Evolutionary conservation across 2,797 vertebrate genomes (phyloP).

Genomic region (Danio choprae): DNA sequence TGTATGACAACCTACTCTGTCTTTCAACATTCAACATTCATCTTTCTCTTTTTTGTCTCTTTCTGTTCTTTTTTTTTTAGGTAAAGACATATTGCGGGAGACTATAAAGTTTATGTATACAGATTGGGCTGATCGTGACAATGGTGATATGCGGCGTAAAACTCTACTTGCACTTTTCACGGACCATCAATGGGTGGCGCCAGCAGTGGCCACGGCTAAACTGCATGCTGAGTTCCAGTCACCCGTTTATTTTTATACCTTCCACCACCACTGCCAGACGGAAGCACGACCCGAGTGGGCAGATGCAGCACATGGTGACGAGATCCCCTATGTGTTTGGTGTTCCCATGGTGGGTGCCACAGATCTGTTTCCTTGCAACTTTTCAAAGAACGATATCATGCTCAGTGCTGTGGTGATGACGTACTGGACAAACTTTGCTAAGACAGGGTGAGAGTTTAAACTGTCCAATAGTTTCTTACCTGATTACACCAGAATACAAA

Average conservation of each 20-base stretch:
- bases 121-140: constrained; percentile 96
- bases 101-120: constrained; percentile 99
- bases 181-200: constrained; percentile 97
- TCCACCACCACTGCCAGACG: constrained; percentile 98
- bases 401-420: constrained; percentile 97
- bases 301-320: constrained; percentile 93
- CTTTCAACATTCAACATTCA: constrained; percentile 19
- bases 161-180: constrained; percentile 94
- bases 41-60: constrained; percentile 3
- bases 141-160: constrained; percentile 93
- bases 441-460: constrained; percentile 83
- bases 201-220: constrained; percentile 94
- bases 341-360: constrained; percentile 96
- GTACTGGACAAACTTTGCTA: constrained; percentile 98
- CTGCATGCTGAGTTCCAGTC: constrained; percentile 96
- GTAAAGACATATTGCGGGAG: constrained; percentile 92
- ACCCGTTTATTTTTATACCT: constrained; percentile 95
- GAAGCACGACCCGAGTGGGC: constrained; percentile 95
- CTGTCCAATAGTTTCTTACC: not conserved
- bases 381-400: constrained; percentile 98
- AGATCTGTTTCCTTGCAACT: constrained; percentile 96
- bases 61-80: constrained; percentile 65
- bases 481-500: constrained; percentile 2
- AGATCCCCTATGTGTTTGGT: constrained; percentile 95
- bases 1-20: constrained; percentile 6